Conservation (phyloP, 2,113 vertebrate species). For the Taurulus bubalis region DNA sequence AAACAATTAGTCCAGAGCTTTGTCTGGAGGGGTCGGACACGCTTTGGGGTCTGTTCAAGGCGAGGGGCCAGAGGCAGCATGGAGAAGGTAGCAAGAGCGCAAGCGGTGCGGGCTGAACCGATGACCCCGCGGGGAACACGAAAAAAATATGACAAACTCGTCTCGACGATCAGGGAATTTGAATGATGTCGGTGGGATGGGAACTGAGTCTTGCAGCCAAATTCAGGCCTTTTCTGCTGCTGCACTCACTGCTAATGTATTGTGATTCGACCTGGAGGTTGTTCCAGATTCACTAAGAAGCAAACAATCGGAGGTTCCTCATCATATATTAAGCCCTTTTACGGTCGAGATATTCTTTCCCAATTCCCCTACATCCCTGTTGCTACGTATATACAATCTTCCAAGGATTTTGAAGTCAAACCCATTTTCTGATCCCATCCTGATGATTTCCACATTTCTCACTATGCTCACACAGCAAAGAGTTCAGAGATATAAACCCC, state of each 20-base stretch:
- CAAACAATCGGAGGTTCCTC: background rate
- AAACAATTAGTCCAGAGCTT: conserved; percentile 69
- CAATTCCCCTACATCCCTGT: background rate
- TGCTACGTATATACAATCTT: background rate
- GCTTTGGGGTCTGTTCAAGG: conserved; percentile 43
- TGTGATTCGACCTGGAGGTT: background rate
- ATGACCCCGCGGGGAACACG: conserved; percentile 35
- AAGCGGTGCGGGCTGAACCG: conserved; percentile 15
- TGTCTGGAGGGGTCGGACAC: conserved; percentile 57
- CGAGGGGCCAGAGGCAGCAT: conserved; percentile 43
- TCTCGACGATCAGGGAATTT: conserved; percentile 24
- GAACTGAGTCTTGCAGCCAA: background rate
- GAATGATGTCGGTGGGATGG: conserved; percentile 40
- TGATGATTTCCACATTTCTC: background rate
- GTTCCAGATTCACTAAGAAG: background rate
- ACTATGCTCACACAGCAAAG: background rate
- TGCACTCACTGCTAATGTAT: background rate
- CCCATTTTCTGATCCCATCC: background rate
- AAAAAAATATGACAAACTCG: background rate
- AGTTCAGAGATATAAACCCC: background rate
- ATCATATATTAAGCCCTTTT: background rate
- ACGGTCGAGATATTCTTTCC: background rate
- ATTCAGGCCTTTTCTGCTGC: conserved; percentile 3
- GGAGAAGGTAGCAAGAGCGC: conserved; percentile 26
- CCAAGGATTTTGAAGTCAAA: background rate